These are phyloP conservation scores for Brachymystax lenok DNA, from an alignment of 2,797 vertebrate species.

Conservation along the genomic window DNA sequence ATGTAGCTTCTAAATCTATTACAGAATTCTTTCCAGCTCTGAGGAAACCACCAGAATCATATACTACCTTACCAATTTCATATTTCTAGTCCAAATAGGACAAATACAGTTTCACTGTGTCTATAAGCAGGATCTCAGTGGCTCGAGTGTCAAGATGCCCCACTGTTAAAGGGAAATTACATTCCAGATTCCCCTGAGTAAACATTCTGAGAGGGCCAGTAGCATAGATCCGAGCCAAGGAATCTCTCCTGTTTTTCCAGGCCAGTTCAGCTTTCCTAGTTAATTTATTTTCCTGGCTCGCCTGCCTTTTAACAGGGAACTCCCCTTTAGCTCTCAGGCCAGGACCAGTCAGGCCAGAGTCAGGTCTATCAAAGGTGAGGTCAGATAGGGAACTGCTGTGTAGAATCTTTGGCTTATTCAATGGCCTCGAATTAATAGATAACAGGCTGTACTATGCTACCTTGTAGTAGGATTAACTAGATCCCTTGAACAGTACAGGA, in stretches of 20 bases:
- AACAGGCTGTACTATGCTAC: constrained; percentile 53
- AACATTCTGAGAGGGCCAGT: constrained; percentile 22
- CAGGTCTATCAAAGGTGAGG: constrained; percentile 48
- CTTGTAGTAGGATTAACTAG: constrained; percentile 52
- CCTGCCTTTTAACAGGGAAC: constrained; percentile 36
- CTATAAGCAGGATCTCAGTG: constrained; percentile 11
- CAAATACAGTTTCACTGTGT: background rate
- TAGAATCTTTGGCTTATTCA: constrained; percentile 58
- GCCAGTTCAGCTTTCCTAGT: constrained; percentile 29
- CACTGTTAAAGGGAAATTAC: constrained; percentile 44
- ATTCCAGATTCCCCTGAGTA: constrained; percentile 24
- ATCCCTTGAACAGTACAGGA: constrained; percentile 7
- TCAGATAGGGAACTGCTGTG: constrained; percentile 12
- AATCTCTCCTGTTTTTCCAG: constrained; percentile 25
- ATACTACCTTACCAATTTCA: background rate
- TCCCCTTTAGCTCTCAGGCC: constrained; percentile 43
- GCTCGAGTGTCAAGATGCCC: background rate
- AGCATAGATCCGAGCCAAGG: constrained; percentile 24
- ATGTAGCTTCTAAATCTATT: too few species aligned
- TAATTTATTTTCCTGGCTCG: constrained; percentile 25
- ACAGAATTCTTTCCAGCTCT: too few species aligned
- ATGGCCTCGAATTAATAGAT: constrained; percentile 59
- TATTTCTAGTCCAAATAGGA: background rate
- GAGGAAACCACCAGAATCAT: constrained; percentile 9
- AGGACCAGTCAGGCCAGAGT: constrained; percentile 46